phyloP scores from a whole-genome alignment of 2,113 vertebrate species.

The Channa argus region DNA sequence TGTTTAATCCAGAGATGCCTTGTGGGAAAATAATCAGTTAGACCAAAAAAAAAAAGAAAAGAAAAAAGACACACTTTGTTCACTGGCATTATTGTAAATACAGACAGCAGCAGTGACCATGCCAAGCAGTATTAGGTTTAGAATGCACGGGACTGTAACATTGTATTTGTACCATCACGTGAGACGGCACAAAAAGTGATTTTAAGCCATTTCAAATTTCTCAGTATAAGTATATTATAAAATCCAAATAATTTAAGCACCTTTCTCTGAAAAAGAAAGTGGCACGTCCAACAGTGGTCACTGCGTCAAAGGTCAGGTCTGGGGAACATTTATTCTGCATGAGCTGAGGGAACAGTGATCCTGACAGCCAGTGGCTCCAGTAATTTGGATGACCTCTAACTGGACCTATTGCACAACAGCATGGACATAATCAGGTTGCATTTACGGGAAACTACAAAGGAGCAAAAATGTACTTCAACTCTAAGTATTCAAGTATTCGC shows the following conservation, averaged over 20 bases:
- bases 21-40: neutral
- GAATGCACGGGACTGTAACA: too few species aligned
- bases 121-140: too few species aligned
- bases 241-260: slow-evolving; percentile 42
- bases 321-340: slow-evolving; percentile 74
- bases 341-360: slow-evolving; percentile 49
- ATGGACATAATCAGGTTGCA: neutral
- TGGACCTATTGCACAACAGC: slow-evolving; percentile 61
- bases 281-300: slow-evolving; percentile 75
- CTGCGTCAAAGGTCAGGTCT: slow-evolving; percentile 80
- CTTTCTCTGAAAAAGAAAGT: slow-evolving; percentile 82
- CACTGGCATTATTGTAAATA: too few species aligned
- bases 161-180: too few species aligned
- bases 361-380: slow-evolving; percentile 59
- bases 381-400: slow-evolving; percentile 37
- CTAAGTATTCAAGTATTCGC: too few species aligned
- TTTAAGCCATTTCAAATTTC: too few species aligned
- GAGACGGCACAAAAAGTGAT: too few species aligned
- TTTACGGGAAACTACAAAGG: neutral
- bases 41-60: too few species aligned
- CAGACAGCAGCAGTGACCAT: too few species aligned
- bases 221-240: too few species aligned
- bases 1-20: slow-evolving; percentile 86
- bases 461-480: neutral
- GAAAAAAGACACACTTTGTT: too few species aligned